A percentile compares a stretch with the other conserved stretches of the same genome.
phyloP scores from a whole-genome alignment of 2,113 vertebrate genomes.

The Xyliphius kryptos region DNA sequence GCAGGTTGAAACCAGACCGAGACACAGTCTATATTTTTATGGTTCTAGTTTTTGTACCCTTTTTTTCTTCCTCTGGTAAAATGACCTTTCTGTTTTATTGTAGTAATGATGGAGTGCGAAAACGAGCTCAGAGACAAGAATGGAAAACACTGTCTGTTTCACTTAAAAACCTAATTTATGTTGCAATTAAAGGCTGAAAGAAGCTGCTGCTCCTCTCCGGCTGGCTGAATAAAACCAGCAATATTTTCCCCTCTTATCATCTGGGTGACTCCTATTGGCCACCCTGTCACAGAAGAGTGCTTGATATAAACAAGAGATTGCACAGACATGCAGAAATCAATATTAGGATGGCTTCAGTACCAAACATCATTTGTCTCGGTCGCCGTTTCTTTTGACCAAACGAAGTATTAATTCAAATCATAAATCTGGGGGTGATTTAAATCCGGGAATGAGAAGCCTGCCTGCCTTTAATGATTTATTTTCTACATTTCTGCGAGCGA shows the following conservation, averaged over 20 bases:
- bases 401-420: slow-evolving; percentile 99
- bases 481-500: slow-evolving; percentile 99
- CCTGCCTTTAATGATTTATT: slow-evolving; percentile 99
- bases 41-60: too few relatives aligned
- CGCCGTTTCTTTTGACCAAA: slow-evolving; percentile 98
- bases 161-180: slow-evolving; percentile 49
- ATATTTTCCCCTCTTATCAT: slow-evolving; percentile 94
- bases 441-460: slow-evolving; percentile 91
- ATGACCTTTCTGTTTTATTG: slow-evolving; percentile 38
- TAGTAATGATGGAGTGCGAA: slow-evolving; percentile 33
- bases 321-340: slow-evolving; percentile 99
- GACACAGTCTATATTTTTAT: too few relatives aligned
- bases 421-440: slow-evolving; percentile 99
- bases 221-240: slow-evolving; percentile 55
- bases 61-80: slow-evolving; percentile 16
- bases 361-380: slow-evolving; percentile 97
- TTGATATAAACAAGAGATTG: slow-evolving; percentile 99
- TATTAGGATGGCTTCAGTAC: slow-evolving; percentile 98
- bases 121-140: slow-evolving; percentile 40
- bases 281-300: slow-evolving; percentile 95
- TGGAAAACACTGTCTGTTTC: slow-evolving; percentile 47
- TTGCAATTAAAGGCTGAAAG: slow-evolving; percentile 48
- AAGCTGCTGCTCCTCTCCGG: slow-evolving; percentile 48
- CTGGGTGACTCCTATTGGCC: slow-evolving; percentile 89
- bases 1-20: too few relatives aligned